Evolutionary conservation across 2,888 invertebrate species (phyloP), one percentile per base, ranked within the genome.

Genomic region (Drosophila tanythrix): DNA sequence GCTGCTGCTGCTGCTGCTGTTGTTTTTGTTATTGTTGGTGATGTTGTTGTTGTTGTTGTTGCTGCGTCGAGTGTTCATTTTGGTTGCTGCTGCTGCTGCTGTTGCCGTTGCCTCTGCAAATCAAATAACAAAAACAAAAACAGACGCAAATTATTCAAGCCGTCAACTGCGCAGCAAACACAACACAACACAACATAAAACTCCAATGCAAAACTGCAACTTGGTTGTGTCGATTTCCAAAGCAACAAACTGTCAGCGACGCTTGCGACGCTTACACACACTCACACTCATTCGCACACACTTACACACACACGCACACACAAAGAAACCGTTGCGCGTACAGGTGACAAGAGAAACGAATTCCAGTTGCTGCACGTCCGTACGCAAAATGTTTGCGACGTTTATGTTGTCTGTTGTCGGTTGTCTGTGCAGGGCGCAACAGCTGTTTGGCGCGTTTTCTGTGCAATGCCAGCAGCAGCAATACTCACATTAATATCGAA

Each of bases 371-470:
- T 55, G 40, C 53, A 67, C 51, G 61, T 29, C 11, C 29, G 55
- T 5, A 25, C 8, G 11, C 43, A 70, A 71, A 74, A 33, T 60
- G 69, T 25, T 68, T 51, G 7, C 2, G 74, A 86, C 71, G 31
- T 18, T 52, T 40, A 27, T 59, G 74, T 80, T 71, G 81, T 81
- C 70, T 83, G 46, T 25, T 46, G 46, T 46, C 46, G 27, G 15
- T 8, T 46, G 46, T 25, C 46, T 25, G 46, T 15, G 87, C 62
- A 29, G 60, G 35, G 69, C 69, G 75, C 81, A 81, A 81, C 84
- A 89, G 84, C 84, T 89, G 84, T 79, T 86, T 87, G 68, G 69
- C 83, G 74, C 79, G 67, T 75, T 74, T 77, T 64, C 61, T 36
- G 18, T 56, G 58, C 40, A 48, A 15, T 65, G 74, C 31, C 83